A percentile compares a stretch with the other conserved stretches of the same genome.
These are phyloP conservation scores for Merluccius polli DNA, from an alignment of 2,797 vertebrate species.

Conservation along the genomic window DNA sequence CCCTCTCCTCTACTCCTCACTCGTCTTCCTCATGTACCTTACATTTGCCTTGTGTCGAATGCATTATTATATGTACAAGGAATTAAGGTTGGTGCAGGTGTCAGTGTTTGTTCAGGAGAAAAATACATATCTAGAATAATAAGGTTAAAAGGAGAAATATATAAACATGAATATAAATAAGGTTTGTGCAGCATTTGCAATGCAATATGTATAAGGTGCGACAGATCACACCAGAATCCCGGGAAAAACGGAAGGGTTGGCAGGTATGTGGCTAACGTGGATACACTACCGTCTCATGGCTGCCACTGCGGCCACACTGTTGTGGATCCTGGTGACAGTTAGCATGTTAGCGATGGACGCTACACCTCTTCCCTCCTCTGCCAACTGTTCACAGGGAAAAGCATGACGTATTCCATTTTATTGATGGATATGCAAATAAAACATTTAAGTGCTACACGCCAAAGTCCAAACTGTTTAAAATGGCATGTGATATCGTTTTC, in stretches of 20 bases:
- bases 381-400: conserved; percentile 67
- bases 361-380: conserved; percentile 80
- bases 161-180: neutral
- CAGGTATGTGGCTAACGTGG: neutral
- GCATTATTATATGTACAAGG: too few relatives aligned
- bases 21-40: too few relatives aligned
- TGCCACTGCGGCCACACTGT: conserved; percentile 71
- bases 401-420: neutral
- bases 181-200: too few relatives aligned
- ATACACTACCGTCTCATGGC: conserved; percentile 82
- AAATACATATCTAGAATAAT: too few relatives aligned
- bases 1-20: too few relatives aligned
- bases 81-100: too few relatives aligned
- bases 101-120: too few relatives aligned
- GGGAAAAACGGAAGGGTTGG: neutral
- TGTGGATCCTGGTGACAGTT: conserved; percentile 83
- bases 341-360: conserved; percentile 83
- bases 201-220: neutral
- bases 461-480: neutral
- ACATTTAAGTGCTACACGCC: neutral
- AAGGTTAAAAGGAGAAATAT: too few relatives aligned
- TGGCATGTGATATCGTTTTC: too few relatives aligned
- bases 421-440: neutral
- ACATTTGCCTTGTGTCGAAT: too few relatives aligned
- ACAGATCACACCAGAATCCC: neutral